A percentile compares a stretch with the other conserved stretches of the same genome.
These are phyloP conservation scores for Sebastes schlegelii DNA, from an alignment of 2,113 vertebrate species.

Conservation along the genomic window DNA sequence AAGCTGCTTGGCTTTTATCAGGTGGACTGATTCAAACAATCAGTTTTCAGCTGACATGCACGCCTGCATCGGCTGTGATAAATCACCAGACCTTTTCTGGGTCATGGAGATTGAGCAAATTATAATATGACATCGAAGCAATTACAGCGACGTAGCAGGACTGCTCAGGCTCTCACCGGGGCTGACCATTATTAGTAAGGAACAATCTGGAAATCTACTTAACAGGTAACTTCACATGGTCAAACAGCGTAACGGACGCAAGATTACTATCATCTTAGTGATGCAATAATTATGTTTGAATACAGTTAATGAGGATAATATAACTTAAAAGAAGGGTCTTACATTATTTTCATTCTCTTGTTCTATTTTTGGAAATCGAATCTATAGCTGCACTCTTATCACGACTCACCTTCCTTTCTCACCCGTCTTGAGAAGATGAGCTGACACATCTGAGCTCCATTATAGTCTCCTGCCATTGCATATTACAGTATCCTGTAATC, in stretches of 20 bases:
- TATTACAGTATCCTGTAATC: background rate
- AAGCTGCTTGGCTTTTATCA: too few species aligned
- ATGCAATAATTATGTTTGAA: background rate
- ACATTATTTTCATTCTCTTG: too few species aligned
- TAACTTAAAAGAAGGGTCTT: background rate
- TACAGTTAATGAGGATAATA: background rate
- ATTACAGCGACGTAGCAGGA: background rate
- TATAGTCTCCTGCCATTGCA: background rate
- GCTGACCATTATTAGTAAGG: too few species aligned
- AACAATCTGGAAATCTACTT: too few species aligned
- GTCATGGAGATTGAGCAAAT: background rate
- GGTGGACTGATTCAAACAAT: too few species aligned
- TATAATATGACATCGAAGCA: constrained; percentile 3
- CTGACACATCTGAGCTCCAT: background rate
- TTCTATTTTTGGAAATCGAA: background rate
- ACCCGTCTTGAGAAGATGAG: background rate
- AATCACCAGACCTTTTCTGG: constrained; percentile 30
- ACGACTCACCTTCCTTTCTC: background rate
- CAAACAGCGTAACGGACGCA: background rate
- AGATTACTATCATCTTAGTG: background rate
- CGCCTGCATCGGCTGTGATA: background rate
- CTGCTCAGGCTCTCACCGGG: background rate
- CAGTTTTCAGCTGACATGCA: background rate
- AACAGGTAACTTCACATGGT: too few species aligned
- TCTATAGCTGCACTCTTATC: background rate